Base-by-base conservation (phyloP, 2,113 vertebrate genomes). In the Apistogramma diplotaenia region DNA sequence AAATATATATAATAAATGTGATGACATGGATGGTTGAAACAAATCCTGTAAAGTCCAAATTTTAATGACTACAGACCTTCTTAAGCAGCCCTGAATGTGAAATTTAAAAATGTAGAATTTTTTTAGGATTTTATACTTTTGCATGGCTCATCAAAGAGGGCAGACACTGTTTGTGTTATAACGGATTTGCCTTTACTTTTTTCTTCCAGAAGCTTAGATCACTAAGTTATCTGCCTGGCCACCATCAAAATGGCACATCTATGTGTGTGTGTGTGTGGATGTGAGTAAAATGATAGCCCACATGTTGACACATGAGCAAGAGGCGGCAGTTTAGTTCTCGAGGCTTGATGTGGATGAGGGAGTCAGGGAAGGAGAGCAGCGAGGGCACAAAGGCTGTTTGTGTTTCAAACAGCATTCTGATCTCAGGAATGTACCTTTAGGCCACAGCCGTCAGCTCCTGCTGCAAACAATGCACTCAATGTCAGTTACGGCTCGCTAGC, bases 391-490 rank as follows among this genome's bases (percentile, higher is more conserved):
- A 97, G 96, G 92, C 86, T 93, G 84, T 93, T 96, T 96, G 95
- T 97, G 96, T 97, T 95, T 96, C 93, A 94, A 95, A 93, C 86
- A 86, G 89, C 89, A 88, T 93, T 93, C 89, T 94, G 86, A 93
- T 93, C 90, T 92, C 88, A 93, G 96, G 96, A 97, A 97, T 97
- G 96, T 95, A 98, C 97, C 96, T 98, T 96, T 94, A 96, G 90
- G 86, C 95, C 95, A 92, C 85, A 85, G 94, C 94, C 91, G 87
- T 84, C 93, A 87, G 89, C 90, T 91, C 81, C 90, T 88, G 92
- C 93, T 89, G 92, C 94, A 93, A 96, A 96, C 95, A 97, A 96
- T 95, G 94, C 92, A 93, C 95, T 95, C 93, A 96, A 96, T 95
- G 95, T 96, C 96, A 96, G 96, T 96, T 95, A 95, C 93, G 95